Evolutionary conservation across 2,113 vertebrate species (phyloP), one percentile per base, ranked within the genome.

Genomic region (Cardinalis cardinalis): DNA sequence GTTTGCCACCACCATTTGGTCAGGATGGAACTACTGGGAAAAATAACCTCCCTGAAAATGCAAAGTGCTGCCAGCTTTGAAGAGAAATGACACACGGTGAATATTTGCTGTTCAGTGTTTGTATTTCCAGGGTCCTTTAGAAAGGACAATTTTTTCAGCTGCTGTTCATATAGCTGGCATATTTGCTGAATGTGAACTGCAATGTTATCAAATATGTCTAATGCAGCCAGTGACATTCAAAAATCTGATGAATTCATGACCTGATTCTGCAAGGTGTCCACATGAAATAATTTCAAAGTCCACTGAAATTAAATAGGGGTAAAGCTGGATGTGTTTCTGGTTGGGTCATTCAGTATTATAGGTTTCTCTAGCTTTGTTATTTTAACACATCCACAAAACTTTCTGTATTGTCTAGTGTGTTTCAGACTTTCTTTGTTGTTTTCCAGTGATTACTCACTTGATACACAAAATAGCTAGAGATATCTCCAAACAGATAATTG

Each of bases 1-100:
- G 78, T 94, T 94, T 93, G 83, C 83, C 76, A 90, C 32, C 29
- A 49, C 65, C 83, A 88, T 95, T 96, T 95, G 93, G 83, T 95
- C 79, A 71, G 65, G 61, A 95, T 95, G 58, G 53, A 95, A 51
- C 92, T 68, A 84, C 44, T 86, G 79, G 93, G 88, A 93, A 86
- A 92, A 95, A 96, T 93, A 95, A 91, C 72, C 76, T 90, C 75
- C 79, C 70, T 84, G 65, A 95, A 91, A 93, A 95, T 78, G 77
- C 20, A 58, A 88, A 94, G 34, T 34, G 40, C 85, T 90, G 75
- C 94, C 93, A 94, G 60, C 26, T 86, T 90, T 88, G 78, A 60
- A 88, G 85, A 84, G 83, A 90, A 91, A 90, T 86, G 70, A 68
- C 60, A 86, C 79, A 70, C 0, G 0, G 51, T 77, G 55, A 34